Evolutionary conservation across 2,888 invertebrate species (phyloP), one percentile per base, ranked within the genome.

Genomic region (Philereme transversata): DNA sequence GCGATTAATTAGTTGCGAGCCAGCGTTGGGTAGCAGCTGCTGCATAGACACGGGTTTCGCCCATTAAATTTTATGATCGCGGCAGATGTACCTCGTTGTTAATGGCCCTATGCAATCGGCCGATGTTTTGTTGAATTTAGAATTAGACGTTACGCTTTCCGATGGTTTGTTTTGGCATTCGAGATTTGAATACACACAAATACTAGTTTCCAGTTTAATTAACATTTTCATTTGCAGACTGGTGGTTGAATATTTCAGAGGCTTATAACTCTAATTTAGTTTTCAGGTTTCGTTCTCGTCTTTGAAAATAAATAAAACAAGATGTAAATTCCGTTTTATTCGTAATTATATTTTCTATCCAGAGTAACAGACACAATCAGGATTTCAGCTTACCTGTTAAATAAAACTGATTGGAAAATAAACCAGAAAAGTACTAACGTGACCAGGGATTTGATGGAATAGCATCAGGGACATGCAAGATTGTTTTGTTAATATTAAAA

Each of bases 1-100:
- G 82, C 86, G 78, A 88, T 85, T 89, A 87, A 90, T 90, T 89
- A 88, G 85, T 86, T 82, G 83, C 74, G 70, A 83, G 77, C 81
- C 80, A 85, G 84, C 85, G 79, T 81, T 86, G 78, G 79, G 79
- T 79, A 79, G 73, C 89, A 89, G 84, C 83, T 88, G 88, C 54
- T 76, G 73, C 75, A 75, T 75, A 75, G 78, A 82, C 82, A 82
- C 81, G 79, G 79, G 77, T 76, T 72, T 71, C 73, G 79, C 71
- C 80, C 83, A 82, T 88, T 88, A 88, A 85, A 84, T 88, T 88
- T 88, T 88, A 88, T 83, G 88, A 83, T 83, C 76, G 78, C 73
- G 71, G 76, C 85, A 86, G 84, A 87, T 86, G 87, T 75, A 82
- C 76, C 62, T 71, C 74, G 76, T 76, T 79, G 83, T 81, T 85